Conservation (phyloP, 2,113 vertebrate species). For the Taxidea taxus region DNA sequence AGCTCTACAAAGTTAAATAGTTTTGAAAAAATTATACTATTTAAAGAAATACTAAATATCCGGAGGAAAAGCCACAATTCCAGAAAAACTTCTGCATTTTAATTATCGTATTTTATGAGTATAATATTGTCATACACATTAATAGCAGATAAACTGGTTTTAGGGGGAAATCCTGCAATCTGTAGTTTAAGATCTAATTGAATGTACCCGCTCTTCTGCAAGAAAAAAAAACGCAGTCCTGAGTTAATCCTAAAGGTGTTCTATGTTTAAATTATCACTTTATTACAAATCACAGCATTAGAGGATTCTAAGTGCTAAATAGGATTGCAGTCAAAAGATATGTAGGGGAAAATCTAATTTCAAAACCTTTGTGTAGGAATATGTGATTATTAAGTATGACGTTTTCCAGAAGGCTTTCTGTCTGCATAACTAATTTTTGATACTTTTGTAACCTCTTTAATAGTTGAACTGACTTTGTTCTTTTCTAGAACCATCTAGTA, state of each 20-base stretch:
- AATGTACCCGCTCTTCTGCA: not conserved
- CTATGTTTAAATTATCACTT: not conserved
- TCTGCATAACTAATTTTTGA: not conserved
- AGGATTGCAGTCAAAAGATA: not conserved
- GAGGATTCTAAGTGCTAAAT: not conserved
- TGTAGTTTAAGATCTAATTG: not conserved
- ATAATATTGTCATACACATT: not conserved
- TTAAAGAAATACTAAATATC: constrained; percentile 27
- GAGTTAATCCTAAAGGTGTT: not conserved
- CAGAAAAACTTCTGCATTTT: not conserved
- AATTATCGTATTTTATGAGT: constrained; percentile 58
- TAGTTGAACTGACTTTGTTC: not conserved
- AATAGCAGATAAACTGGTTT: not conserved
- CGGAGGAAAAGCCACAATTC: not conserved
- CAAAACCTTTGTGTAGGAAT: not conserved
- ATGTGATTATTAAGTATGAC: not conserved
- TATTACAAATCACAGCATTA: not conserved
- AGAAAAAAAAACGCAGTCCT: not conserved
- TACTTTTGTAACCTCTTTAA: not conserved
- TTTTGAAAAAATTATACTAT: not conserved
- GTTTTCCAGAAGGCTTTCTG: not conserved
- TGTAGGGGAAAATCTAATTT: not conserved
- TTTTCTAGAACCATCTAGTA: not conserved
- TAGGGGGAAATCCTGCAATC: not conserved
- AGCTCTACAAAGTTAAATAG: not conserved